Evolutionary conservation across 2,797 vertebrate species (phyloP).

Genomic region (Acropternis orthonyx): DNA sequence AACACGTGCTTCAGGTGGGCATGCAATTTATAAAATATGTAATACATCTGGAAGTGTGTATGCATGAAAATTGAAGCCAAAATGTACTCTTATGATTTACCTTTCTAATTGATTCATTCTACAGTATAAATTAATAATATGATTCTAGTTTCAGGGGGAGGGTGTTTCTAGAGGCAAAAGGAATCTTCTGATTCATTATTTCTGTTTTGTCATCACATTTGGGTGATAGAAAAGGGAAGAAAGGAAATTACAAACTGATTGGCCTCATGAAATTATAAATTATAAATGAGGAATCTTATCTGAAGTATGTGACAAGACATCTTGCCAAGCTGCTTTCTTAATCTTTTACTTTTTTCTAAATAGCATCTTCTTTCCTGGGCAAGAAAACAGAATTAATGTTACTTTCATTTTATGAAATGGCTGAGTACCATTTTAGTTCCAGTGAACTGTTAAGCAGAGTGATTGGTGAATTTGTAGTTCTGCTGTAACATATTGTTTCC

Average conservation of each 20-base stretch:
- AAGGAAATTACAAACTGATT: slow-evolving; percentile 8
- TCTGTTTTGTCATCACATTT: not conserved
- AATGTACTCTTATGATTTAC: not conserved
- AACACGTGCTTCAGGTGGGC: not conserved
- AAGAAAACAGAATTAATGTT: not conserved
- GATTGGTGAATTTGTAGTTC: not conserved
- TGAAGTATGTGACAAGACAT: not conserved
- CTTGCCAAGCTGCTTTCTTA: not conserved
- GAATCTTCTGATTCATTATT: not conserved
- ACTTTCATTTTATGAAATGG: not conserved
- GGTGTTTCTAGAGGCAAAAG: not conserved
- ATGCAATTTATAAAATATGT: not conserved
- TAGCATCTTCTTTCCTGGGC: not conserved
- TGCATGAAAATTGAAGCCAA: not conserved
- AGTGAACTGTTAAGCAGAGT: not conserved
- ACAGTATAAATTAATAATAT: not conserved
- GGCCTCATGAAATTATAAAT: not conserved
- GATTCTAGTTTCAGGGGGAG: not conserved
- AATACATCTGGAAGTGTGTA: not conserved
- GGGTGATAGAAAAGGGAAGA: not conserved
- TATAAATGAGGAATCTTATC: not conserved
- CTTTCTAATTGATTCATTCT: not conserved
- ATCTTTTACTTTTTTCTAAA: not conserved
- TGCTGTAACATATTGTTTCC: not conserved
- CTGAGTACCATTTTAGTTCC: not conserved